phyloP scores from a whole-genome alignment of 1,140 invertebrate species.

The Achroia grisella region DNA sequence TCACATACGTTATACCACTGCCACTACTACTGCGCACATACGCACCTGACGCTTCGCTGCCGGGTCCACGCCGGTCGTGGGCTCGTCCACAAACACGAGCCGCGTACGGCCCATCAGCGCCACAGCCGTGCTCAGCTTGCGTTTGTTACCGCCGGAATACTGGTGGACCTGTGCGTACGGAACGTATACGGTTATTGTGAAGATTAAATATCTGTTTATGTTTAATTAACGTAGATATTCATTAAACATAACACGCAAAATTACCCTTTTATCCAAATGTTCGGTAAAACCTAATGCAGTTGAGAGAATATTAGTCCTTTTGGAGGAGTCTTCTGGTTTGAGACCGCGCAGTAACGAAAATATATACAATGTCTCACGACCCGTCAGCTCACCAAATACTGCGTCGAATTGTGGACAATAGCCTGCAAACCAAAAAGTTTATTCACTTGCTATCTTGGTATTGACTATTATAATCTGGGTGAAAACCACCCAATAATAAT shows the following conservation, averaged over 20 bases:
- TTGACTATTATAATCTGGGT: too few relatives aligned
- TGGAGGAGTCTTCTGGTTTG: conserved; percentile 30
- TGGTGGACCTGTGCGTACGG: conserved; percentile 58
- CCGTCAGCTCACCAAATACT: conserved; percentile 82
- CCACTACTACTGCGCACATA: not conserved
- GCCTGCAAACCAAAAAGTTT: conserved; percentile 43
- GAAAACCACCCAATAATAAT: too few relatives aligned
- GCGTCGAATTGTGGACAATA: conserved; percentile 87
- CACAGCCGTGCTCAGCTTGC: conserved; percentile 95
- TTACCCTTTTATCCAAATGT: conserved; percentile 73
- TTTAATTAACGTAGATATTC: too few relatives aligned
- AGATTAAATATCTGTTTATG: too few relatives aligned
- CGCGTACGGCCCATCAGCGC: conserved; percentile 91
- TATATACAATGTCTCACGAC: conserved; percentile 80
- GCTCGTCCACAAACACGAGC: conserved; percentile 91
- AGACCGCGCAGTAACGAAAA: conserved; percentile 82
- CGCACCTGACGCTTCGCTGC: conserved; percentile 80
- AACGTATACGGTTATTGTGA: too few relatives aligned
- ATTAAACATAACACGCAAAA: too few relatives aligned
- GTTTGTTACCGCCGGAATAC: conserved; percentile 94
- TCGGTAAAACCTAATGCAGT: conserved; percentile 68
- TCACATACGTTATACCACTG: too few relatives aligned
- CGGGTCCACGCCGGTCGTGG: conserved; percentile 88
- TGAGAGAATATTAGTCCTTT: conserved; percentile 32
- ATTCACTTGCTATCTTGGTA: too few relatives aligned